Base-by-base conservation (phyloP, 1,140 invertebrate genomes). In the Atta texana region DNA sequence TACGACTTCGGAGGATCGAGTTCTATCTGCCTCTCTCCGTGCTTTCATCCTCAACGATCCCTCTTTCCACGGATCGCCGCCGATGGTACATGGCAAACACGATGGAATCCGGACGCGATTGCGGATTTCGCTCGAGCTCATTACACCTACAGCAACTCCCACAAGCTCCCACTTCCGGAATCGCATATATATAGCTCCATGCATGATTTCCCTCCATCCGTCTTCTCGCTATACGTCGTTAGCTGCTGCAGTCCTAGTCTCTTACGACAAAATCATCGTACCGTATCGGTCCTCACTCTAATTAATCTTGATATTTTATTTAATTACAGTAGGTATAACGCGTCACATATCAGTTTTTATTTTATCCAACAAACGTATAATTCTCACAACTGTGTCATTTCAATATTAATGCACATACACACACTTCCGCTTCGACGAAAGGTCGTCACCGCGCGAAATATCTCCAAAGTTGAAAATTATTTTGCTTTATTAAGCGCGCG, bases 41-140 rank as follows among this genome's bases (percentile, higher is more conserved):
- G 14, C 4, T 55, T 51, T 64, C 57, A 31, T 49, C 39, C 71
- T 55, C 72, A 10, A 18, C 72, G 44, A 49, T 12, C 39, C 18
- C 76, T 86, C 81, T 77, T 78, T 77, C 78, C 72, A 78, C 64
- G 87, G 71, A 68, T 84, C 86, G 64, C 53, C 55, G 68, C 28
- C 76, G 44, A 59, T 28, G 61, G 68, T 82, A 74, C 72, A 76
- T 34, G 81, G 75, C 88, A 90, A 88, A 90, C 75, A 86, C 81
- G 53, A 53, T 82, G 63, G 8, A 88, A 84, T 89, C 82, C 84
- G 64, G 51, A 86, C 82, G 75, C 86, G 81, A 90, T 89, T 88
- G 80, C 77, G 81, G 72, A 88, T 90, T 86, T 88, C 77, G 51
- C 69, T 53, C 66, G 53, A 86, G 72, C 81, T 89, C 88, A 89